Conservation (phyloP, 2,888 invertebrate species). For the Drosophila rubida region DNA sequence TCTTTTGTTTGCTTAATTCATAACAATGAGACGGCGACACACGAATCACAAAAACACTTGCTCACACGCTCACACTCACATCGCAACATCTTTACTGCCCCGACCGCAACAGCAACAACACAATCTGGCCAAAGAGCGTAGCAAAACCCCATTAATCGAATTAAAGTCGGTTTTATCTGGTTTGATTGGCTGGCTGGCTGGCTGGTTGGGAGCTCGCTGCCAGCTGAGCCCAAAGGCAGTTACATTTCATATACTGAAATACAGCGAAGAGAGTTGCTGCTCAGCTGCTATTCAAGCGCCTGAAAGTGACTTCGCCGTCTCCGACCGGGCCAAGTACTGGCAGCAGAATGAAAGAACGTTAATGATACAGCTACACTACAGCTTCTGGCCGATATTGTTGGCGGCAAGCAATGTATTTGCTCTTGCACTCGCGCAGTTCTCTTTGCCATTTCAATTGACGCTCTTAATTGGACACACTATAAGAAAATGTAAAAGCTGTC, state of each 20-base stretch:
- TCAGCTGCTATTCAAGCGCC: constrained; percentile 20
- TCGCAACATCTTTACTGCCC: constrained; percentile 62
- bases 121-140: constrained; percentile 60
- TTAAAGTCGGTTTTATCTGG: constrained; percentile 83
- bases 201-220: constrained; percentile 39
- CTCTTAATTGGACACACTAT: neutral
- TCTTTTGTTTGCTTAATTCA: constrained; percentile 64
- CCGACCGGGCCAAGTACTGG: constrained; percentile 6
- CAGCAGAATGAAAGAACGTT: constrained; percentile 15
- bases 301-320: constrained; percentile 26
- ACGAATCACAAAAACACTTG: constrained; percentile 30
- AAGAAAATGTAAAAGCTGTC: neutral
- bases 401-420: neutral
- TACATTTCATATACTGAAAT: constrained; percentile 25
- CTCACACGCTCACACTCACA: constrained; percentile 20
- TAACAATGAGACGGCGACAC: constrained; percentile 41
- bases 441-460: neutral
- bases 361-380: constrained; percentile 3
- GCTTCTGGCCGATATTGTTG: constrained; percentile 14
- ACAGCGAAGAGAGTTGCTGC: constrained; percentile 32
- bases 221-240: constrained; percentile 41
- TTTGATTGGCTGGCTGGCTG: constrained; percentile 65
- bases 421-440: neutral
- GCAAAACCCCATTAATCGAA: constrained; percentile 80
- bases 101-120: constrained; percentile 30